Evolutionary conservation across 1,140 invertebrate genomes (phyloP).

Genomic region (Charaxes varanes): DNA sequence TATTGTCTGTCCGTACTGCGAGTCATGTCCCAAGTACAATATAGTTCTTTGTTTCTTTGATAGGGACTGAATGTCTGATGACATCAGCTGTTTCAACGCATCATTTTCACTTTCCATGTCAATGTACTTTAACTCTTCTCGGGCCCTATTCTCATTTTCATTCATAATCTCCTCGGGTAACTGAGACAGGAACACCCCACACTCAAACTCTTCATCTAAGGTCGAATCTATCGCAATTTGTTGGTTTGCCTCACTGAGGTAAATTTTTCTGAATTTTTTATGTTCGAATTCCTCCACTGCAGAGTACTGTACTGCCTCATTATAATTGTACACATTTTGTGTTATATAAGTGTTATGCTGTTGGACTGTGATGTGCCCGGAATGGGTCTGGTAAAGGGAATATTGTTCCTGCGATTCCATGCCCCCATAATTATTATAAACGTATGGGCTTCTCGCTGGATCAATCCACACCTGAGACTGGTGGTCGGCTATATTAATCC

Average conservation of each 20-base stretch:
- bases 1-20: constrained; percentile 46
- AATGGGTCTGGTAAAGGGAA: constrained; percentile 27
- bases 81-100: constrained; percentile 60
- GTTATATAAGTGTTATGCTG: constrained; percentile 54
- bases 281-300: constrained; percentile 35
- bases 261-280: constrained; percentile 36
- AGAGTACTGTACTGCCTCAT: constrained; percentile 34
- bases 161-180: constrained; percentile 44
- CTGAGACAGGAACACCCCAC: constrained; percentile 40
- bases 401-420: constrained; percentile 28
- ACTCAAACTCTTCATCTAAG: constrained; percentile 47
- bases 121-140: constrained; percentile 35
- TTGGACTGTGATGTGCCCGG: constrained; percentile 41
- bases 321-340: constrained; percentile 51
- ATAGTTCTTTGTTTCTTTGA: constrained; percentile 56
- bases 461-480: constrained; percentile 60
- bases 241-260: constrained; percentile 18
- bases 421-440: constrained; percentile 43
- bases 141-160: constrained; percentile 35
- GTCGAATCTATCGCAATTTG: constrained; percentile 22
- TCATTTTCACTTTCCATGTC: constrained; percentile 40
- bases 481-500: constrained; percentile 26
- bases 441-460: constrained; percentile 44
- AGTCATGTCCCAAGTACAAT: constrained; percentile 45
- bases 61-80: constrained; percentile 41